A percentile compares a stretch with the other conserved stretches of the same genome.
These are phyloP conservation scores for Trogon melanurus DNA, from an alignment of 2,113 vertebrate genomes.

Conservation along the genomic window DNA sequence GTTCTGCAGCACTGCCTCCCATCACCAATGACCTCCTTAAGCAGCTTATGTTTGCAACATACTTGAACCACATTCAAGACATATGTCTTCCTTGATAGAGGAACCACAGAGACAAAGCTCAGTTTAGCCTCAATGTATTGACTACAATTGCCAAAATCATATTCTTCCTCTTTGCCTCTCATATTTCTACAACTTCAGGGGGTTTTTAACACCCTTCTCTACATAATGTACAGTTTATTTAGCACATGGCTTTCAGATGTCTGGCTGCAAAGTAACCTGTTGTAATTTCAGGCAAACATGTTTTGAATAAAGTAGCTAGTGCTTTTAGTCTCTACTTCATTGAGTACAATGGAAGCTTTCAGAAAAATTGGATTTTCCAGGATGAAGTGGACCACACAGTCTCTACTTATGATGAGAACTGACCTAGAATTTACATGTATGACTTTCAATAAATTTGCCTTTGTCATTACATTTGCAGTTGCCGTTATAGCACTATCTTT, in stretches of 20 bases:
- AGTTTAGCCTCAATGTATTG: conserved; percentile 46
- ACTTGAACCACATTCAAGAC: conserved; percentile 55
- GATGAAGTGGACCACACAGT: conserved; percentile 29
- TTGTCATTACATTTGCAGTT: neutral
- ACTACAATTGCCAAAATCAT: conserved; percentile 62
- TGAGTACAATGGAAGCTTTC: conserved; percentile 64
- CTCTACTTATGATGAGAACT: conserved; percentile 28
- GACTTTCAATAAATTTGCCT: conserved; percentile 37
- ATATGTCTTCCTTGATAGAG: conserved; percentile 53
- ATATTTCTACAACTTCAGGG: conserved; percentile 73
- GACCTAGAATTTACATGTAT: neutral
- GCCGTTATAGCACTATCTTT: neutral
- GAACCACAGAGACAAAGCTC: conserved; percentile 48
- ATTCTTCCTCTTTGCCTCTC: conserved; percentile 50
- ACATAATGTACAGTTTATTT: conserved; percentile 72
- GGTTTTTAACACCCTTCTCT: conserved; percentile 75
- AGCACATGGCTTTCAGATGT: conserved; percentile 76
- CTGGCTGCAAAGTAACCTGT: conserved; percentile 72
- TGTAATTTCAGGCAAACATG: conserved; percentile 77
- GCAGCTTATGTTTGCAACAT: conserved; percentile 22
- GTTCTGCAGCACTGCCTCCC: conserved; percentile 57
- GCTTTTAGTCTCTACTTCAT: conserved; percentile 66
- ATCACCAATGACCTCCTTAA: conserved; percentile 60
- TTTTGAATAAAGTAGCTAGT: conserved; percentile 76
- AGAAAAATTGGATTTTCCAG: conserved; percentile 62